Base-by-base conservation (phyloP, 2,797 vertebrate genomes). In the Xyrichtys novacula region DNA sequence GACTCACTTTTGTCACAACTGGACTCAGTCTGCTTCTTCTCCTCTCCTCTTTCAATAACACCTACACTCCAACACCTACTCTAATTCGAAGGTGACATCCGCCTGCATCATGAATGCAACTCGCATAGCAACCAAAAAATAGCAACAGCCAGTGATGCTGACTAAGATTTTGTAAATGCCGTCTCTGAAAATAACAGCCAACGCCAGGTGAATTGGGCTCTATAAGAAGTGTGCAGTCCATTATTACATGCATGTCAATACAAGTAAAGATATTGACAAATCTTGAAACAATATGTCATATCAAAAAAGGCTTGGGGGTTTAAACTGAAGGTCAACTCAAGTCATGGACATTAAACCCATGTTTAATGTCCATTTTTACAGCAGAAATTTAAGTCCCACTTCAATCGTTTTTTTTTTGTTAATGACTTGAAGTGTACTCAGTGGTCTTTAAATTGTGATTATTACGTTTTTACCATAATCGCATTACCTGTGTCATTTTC, bases 1-100 rank as follows among this genome's bases (percentile, higher is more conserved):
- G 74, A 83, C 80, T 85, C 72, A 74, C 55, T 74, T 78, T 81
- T 85, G 73, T 85, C 83, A 83, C 62, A 73, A 55, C 67, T 65
- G 70, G 64, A 68, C 70, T 8, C 49, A 48, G 43, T 74, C 42
- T 47, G 25, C 12, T 17, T 69, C 32, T 68, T 44, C 57, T 42
- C 69, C 42, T 42, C 48, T 61, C 26, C 65, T 56, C 62, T 81
- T 55, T 81, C 56, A 57, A 46, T 47, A 59, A 70, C 66, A 47
- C 72, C 83, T 55, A 77, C 76, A 70, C 57, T 55, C 26, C 1
- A 52, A 71, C 80, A 64, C 76, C 78, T 71, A 83, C 84, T 36
- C 58, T 59, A 65, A 38, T 65, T 70, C 58, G 47, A 40, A 75
- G 69, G 75, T 80, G 83, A 83, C 83, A 76, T 78, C 72, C 3